These are phyloP conservation scores for Dufourea novaeangliae DNA, from an alignment of 1,140 invertebrate genomes.

Conservation along the genomic window DNA sequence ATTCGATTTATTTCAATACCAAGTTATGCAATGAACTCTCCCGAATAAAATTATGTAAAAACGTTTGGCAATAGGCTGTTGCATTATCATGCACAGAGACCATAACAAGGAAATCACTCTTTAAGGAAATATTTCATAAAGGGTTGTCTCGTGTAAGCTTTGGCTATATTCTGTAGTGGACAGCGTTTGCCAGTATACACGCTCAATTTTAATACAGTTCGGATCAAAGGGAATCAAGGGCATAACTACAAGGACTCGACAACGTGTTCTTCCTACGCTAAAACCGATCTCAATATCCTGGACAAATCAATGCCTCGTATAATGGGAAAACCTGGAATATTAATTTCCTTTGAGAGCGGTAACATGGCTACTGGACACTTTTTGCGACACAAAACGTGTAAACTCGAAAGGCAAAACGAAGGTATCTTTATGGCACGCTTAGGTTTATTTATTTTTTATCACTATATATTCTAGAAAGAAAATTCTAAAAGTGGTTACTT, in stretches of 20 bases:
- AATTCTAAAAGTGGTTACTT: too few species aligned
- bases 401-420: background rate
- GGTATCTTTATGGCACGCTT: too few species aligned
- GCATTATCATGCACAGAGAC: too few species aligned
- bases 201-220: constrained; percentile 28
- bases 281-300: background rate
- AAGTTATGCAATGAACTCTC: too few species aligned
- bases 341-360: constrained; percentile 12
- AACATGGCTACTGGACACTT: background rate
- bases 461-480: too few species aligned
- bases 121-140: background rate
- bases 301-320: constrained; percentile 25
- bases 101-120: background rate
- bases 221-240: constrained; percentile 32
- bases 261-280: constrained; percentile 19
- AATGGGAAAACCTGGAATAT: constrained; percentile 20
- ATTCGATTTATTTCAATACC: too few species aligned
- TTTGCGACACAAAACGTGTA: background rate
- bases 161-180: background rate
- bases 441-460: too few species aligned
- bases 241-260: constrained; percentile 7
- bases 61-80: too few species aligned
- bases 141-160: too few species aligned
- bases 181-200: background rate
- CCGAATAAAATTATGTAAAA: too few species aligned